Evolutionary conservation across 2,888 invertebrate genomes (phyloP), one percentile per base, ranked within the genome.

Genomic region (Dryobota labecula): DNA sequence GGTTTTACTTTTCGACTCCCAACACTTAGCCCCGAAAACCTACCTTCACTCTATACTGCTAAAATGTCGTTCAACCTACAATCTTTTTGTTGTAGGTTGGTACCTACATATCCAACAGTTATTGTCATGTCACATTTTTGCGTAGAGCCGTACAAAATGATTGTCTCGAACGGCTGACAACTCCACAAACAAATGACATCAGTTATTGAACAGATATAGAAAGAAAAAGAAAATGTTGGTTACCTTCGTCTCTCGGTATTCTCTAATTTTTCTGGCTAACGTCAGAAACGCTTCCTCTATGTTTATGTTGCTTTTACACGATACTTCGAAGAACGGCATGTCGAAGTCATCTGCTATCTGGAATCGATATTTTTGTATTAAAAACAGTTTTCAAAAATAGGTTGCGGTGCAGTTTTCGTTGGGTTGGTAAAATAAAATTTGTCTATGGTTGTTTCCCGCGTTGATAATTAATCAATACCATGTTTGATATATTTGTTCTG

Each of bases 261-360:
- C 98, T 74, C 98, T 96, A 93, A 98, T 98, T 96, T 97, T 97
- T 91, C 98, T 96, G 78, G 98, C 98, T 90, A 98, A 94, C 60
- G 98, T 97, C 81, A 98, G 93, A 92, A 98, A 98, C 64, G 98
- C 97, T 90, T 98, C 97, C 91, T 98, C 98, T 88, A 98, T 98
- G 87, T 98, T 98, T 75, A 98, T 97, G 90, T 98, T 97, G 85
- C 97, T 97, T 93, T 98, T 98, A 94, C 98, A 98, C 18, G 98
- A 98, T 20, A 98, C 98, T 94, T 98, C 98, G 90, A 98, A 98
- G 91, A 98, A 98, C 45, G 98, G 98, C 97, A 98, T 98, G 86
- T 98, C 98, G 88, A 98, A 98, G 90, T 98, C 98, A 89, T 98
- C 98, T 0, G 98, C 98, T 93, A 98, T 97, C 98, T 98, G 94